These are phyloP conservation scores for Leucopsar rothschildi DNA, from an alignment of 2,113 vertebrate species.

Conservation along the genomic window DNA sequence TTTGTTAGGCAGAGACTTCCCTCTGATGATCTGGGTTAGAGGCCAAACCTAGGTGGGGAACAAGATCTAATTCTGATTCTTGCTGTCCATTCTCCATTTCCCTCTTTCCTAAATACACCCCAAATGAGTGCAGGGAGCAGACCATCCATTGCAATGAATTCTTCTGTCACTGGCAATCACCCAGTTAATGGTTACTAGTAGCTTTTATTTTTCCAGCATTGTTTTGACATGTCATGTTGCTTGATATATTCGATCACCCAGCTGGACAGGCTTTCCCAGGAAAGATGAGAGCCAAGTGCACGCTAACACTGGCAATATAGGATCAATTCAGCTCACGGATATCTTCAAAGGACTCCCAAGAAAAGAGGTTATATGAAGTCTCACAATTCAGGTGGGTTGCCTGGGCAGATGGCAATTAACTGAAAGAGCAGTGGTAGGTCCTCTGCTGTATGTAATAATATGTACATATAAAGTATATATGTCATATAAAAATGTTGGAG, in stretches of 20 bases:
- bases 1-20: background rate
- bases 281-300: background rate
- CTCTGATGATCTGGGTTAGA: background rate
- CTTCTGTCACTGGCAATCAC: background rate
- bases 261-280: background rate
- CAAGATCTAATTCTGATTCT: background rate
- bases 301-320: rapidly evolving
- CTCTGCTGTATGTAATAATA: background rate
- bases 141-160: background rate
- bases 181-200: background rate
- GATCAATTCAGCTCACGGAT: background rate
- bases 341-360: background rate
- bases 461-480: background rate
- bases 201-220: background rate
- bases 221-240: background rate
- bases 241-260: background rate
- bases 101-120: background rate
- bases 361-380: background rate
- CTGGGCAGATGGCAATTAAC: background rate
- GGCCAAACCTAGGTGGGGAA: background rate
- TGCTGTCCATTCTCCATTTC: background rate
- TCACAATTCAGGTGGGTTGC: background rate
- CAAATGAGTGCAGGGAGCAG: rapidly evolving
- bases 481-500: background rate
- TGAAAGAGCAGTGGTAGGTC: background rate